Evolutionary conservation across 1,140 invertebrate genomes (phyloP), one percentile per base, ranked within the genome.

Genomic region (Tetraneura akinire): DNA sequence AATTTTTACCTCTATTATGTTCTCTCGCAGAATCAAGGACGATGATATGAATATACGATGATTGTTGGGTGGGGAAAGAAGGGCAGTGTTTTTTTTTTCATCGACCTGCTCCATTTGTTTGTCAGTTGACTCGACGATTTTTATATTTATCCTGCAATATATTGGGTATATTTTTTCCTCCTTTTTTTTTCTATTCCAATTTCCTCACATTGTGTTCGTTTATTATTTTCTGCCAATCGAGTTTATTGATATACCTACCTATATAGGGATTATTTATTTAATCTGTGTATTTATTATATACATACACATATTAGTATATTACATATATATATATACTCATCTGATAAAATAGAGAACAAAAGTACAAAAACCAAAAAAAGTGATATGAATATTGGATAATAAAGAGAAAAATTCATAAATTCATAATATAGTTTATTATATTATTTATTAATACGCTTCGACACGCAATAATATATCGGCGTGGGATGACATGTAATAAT

Each of bases 1-100:
- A 21, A 68, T 23, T 49, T 70, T 29, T 70, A 70, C 66, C 66
- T 70, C 66, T 47, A 70, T 70, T 70, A 49, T 26, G 26, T 70
- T 14, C 45, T 68, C 21, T 68, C 64, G 32, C 64, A n/a, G n/a
- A n/a, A n/a, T n/a, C n/a, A n/a, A 23, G 64, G 37, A 68, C 32
- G 64, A 68, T n/a, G n/a, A n/a, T n/a, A n/a, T n/a, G n/a, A n/a
- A n/a, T n/a, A n/a, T 32, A 70, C 45, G 45, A 26, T 37, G 32
- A 37, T 37, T 4, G 32, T 4, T 3, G 8, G 32, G 32, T 4
- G 32, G 8, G 32, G 32, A 8, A 37, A 37, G 32, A 8, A n/a
- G 32, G 32, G 32, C 32, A 37, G 32, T 37, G 42, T 10, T 70
- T 70, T 47, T 70, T 32, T 14, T 49, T 45, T 47, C 3, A 49